Conservation (phyloP, 2,113 vertebrate species). For the Chaetops frenatus region DNA sequence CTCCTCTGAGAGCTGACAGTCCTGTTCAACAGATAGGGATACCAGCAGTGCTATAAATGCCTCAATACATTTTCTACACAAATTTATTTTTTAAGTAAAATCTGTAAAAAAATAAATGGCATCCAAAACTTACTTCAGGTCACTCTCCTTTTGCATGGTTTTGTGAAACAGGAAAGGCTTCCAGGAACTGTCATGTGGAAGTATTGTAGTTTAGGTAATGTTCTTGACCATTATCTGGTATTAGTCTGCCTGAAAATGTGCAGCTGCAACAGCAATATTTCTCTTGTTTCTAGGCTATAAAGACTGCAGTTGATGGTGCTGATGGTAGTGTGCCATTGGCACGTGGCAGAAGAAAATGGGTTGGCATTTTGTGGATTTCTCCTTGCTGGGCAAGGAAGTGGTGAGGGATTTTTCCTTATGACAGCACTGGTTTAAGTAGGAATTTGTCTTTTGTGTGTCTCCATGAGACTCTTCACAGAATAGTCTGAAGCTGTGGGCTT, state of each 20-base stretch:
- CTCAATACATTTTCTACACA: neutral
- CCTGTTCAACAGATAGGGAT: neutral
- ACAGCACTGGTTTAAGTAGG: neutral
- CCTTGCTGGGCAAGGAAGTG: neutral
- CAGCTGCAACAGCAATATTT: neutral
- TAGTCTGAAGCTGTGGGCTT: neutral
- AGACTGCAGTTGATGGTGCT: rapidly evolving
- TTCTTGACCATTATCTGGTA: neutral
- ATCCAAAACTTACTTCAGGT: neutral
- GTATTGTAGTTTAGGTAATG: neutral
- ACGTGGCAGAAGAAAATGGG: neutral
- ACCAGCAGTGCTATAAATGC: neutral
- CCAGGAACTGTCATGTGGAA: neutral
- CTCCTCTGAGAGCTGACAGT: neutral
- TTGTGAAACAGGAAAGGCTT: neutral
- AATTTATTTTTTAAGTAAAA: neutral
- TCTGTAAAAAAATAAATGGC: neutral
- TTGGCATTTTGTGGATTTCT: neutral
- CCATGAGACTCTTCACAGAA: neutral
- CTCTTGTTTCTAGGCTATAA: neutral
- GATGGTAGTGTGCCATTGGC: neutral
- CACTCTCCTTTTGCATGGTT: neutral
- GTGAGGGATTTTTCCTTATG: neutral
- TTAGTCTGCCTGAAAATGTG: neutral
- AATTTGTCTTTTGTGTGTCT: neutral